phyloP scores from a whole-genome alignment of 1,140 invertebrate species.

The Coenobita brevimanus region DNA sequence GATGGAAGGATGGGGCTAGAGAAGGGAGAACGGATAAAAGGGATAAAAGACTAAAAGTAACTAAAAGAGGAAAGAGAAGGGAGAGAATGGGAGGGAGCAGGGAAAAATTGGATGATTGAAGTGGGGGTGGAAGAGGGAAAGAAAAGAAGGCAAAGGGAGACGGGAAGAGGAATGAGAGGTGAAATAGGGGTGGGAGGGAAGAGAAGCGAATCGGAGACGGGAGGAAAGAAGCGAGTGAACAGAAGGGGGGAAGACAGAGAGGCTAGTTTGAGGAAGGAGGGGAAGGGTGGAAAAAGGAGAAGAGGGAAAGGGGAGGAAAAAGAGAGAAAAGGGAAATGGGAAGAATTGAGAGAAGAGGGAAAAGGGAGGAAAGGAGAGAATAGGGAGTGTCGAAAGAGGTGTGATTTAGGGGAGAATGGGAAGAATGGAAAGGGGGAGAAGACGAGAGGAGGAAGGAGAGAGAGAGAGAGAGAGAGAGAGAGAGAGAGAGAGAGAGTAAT shows the following conservation, averaged over 20 bases:
- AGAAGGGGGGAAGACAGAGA: neutral
- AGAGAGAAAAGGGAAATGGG: neutral
- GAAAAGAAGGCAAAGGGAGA: too few species aligned
- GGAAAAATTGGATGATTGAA: neutral
- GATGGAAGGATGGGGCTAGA: neutral
- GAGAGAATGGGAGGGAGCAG: neutral
- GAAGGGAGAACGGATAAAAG: too few species aligned
- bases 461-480: neutral
- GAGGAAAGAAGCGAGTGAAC: too few species aligned
- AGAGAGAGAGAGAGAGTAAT: neutral
- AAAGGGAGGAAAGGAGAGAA: neutral
- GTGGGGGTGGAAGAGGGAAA: too few species aligned
- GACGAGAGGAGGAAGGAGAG: neutral
- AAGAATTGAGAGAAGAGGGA: neutral
- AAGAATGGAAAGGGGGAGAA: neutral
- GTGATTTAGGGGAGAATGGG: neutral
- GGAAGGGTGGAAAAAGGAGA: neutral
- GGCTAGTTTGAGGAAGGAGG: too few species aligned
- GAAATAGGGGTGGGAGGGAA: too few species aligned
- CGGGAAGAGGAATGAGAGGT: too few species aligned
- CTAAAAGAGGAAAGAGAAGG: neutral
- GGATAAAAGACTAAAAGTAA: too few species aligned
- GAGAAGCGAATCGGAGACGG: too few species aligned
- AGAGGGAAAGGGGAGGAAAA: neutral
- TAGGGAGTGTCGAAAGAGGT: neutral